Evolutionary conservation across 2,113 vertebrate species (phyloP).

Genomic region (Amphiprion ocellaris): DNA sequence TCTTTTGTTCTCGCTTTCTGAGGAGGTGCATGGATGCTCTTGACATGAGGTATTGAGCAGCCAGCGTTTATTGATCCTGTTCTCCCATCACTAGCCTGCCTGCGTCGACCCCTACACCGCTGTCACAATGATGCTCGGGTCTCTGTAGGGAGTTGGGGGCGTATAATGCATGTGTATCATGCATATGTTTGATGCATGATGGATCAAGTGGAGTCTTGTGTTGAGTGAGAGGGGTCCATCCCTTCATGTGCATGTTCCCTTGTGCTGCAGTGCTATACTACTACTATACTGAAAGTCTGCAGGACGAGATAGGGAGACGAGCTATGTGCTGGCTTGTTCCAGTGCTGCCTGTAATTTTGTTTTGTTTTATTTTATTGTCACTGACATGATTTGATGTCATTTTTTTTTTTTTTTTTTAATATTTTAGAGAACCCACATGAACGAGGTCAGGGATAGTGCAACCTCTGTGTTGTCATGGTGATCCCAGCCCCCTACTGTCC

Average conservation of each 20-base stretch:
- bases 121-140: constrained; percentile 28
- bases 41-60: constrained; percentile 36
- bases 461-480: constrained; percentile 32
- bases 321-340: constrained; percentile 8
- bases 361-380: not conserved
- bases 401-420: constrained; percentile 13
- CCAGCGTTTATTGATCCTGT: constrained; percentile 49
- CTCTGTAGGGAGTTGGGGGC: constrained; percentile 7
- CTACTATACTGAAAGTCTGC: too few relatives aligned
- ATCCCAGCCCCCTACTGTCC: constrained; percentile 20
- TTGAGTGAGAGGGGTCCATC: constrained; percentile 17
- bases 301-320: not conserved
- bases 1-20: constrained; percentile 29
- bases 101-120: constrained; percentile 9
- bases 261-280: not conserved
- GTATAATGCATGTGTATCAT: not conserved
- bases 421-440: constrained; percentile 4
- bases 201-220: constrained; percentile 1
- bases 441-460: constrained; percentile 41
- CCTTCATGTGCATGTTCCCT: constrained; percentile 20
- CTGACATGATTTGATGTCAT: not conserved
- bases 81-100: constrained; percentile 12
- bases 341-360: not conserved
- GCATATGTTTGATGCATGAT: constrained; percentile 34
- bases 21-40: constrained; percentile 27